Conservation (phyloP, 2,797 vertebrate genomes). For the Channallabes apus region DNA sequence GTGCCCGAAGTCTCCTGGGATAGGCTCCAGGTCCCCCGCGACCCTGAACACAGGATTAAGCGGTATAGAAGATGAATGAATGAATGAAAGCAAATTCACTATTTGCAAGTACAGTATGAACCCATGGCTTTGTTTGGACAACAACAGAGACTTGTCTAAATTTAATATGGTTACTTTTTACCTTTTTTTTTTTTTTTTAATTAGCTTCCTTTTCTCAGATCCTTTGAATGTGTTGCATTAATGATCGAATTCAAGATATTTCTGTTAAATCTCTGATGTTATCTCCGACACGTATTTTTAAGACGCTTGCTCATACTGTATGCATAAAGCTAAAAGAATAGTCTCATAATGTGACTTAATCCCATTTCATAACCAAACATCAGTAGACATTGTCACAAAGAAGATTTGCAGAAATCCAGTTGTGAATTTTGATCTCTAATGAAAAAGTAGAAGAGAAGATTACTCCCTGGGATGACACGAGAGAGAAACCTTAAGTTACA, state of each 20-base stretch:
- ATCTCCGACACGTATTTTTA: neutral
- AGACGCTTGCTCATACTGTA: neutral
- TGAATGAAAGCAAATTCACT: slow-evolving; percentile 14
- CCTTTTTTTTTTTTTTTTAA: neutral
- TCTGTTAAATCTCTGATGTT: neutral
- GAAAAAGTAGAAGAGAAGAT: neutral
- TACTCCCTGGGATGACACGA: neutral
- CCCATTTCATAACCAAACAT: neutral
- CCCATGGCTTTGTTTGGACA: neutral
- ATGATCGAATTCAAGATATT: neutral
- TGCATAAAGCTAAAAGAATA: neutral
- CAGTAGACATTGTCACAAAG: neutral
- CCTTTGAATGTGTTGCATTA: neutral
- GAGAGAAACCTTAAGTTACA: neutral
- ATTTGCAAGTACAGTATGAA: neutral
- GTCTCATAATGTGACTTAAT: neutral
- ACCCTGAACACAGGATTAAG: too few relatives aligned
- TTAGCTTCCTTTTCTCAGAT: neutral
- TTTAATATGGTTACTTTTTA: neutral
- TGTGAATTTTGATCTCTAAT: neutral
- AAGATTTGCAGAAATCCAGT: neutral
- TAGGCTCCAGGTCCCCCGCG: too few relatives aligned
- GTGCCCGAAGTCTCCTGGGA: too few relatives aligned
- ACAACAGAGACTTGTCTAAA: neutral
- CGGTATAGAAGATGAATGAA: too few relatives aligned